Evolutionary conservation across 2,797 vertebrate species (phyloP), one percentile per base, ranked within the genome.

Genomic region (Tamandua tetradactyla): DNA sequence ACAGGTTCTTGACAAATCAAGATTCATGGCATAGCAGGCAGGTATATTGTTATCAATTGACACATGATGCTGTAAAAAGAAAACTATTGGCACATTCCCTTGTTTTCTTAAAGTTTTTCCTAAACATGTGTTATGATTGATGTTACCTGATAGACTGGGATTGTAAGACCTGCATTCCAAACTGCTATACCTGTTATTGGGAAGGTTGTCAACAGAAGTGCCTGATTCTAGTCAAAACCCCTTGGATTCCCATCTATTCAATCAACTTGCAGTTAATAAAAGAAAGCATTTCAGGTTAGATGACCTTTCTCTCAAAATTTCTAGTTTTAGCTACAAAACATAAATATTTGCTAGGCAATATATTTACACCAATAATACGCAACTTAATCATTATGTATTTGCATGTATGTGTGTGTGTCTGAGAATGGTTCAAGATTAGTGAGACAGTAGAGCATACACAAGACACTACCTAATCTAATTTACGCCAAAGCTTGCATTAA

Each of bases 1-100:
- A 71, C 2, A 79, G 78, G n/a, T 88, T 94, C 44, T 92, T 88
- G 35, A 32, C 37, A 92, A 59, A 95, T 90, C 75, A 96, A 85
- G 44, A 96, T 69, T 88, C 27, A 82, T 75, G 61, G 78, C 27
- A n/a, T 84, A 87, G 40, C 30, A 79, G 76, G 68, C 18, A 94
- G 52, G 61, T 94, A 23, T 89, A 82, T 25, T 76, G 52, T n/a
- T 84, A 62, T 62, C 12, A 75, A 59, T 55, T 94, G 90, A 89
- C 72, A 81, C 8, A 74, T 15, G 37, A 20, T 20, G 7, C 27
- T 66, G 7, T 88, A 76, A 57, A 80, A 68, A 82, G 23, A 85
- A 82, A 89, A 85, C 22, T 94, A 90, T 71, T 86, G 79, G 27
- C 64, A 86, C 32, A 37, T 66, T 88, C 6, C 12, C 37, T 93